A percentile compares a stretch with the other conserved stretches of the same genome.
These are phyloP conservation scores for Diaperis boleti DNA, from an alignment of 2,888 invertebrate genomes.

Conservation along the genomic window DNA sequence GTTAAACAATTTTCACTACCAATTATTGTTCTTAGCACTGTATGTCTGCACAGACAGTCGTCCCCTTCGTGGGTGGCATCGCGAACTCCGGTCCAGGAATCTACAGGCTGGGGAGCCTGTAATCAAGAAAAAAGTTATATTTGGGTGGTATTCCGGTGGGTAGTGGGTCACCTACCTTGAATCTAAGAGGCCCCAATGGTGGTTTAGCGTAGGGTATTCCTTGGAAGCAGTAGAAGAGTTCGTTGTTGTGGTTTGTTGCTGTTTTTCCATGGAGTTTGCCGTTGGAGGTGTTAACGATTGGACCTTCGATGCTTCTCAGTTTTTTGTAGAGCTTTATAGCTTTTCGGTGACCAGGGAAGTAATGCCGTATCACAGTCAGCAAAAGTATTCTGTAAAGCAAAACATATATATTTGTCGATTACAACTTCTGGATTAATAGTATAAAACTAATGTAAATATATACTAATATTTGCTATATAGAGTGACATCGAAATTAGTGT, in stretches of 20 bases:
- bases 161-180: constrained; percentile 55
- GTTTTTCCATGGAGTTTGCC: constrained; percentile 58
- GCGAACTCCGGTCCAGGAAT: constrained; percentile 47
- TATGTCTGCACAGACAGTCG: constrained; percentile 48
- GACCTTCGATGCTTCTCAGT: neutral
- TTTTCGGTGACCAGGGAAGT: neutral
- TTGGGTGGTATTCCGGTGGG: neutral
- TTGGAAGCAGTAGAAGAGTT: constrained; percentile 58
- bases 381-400: constrained; percentile 1
- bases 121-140: neutral
- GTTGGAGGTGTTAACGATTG: constrained; percentile 32
- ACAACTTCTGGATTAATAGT: too few species aligned
- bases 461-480: too few species aligned
- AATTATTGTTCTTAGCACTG: constrained; percentile 29
- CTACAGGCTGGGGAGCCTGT: constrained; percentile 51
- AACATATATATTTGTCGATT: too few species aligned
- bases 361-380: constrained; percentile 1
- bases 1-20: constrained; percentile 59
- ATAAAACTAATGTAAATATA: too few species aligned
- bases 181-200: constrained; percentile 62
- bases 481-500: too few species aligned
- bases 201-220: constrained; percentile 64
- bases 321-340: neutral
- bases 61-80: constrained; percentile 42
- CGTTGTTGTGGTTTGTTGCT: constrained; percentile 51